A percentile compares a stretch with the other conserved stretches of the same genome.
Conservation (phyloP, 2,113 vertebrate genomes). For the Thamnaconus septentrionalis region DNA sequence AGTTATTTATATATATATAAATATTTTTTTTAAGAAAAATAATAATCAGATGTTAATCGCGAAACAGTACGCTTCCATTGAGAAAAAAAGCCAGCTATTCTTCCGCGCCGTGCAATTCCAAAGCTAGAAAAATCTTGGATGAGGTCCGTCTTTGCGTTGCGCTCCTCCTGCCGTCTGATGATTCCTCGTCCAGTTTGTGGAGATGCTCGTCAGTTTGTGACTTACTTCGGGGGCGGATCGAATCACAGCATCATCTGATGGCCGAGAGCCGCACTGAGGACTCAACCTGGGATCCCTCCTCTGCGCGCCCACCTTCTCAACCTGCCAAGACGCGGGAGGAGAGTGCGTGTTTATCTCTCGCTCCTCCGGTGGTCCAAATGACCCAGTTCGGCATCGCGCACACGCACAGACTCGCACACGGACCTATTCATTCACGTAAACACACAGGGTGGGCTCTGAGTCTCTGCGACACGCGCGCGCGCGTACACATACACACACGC, state of each 20-base stretch:
- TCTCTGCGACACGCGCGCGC: constrained; percentile 29
- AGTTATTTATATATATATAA: neutral
- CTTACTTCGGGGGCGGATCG: constrained; percentile 35
- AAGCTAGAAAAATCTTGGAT: neutral
- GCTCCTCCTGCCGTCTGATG: neutral
- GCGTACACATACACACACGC: constrained; percentile 2
- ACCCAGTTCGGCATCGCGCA: constrained; percentile 64
- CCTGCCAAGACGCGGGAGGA: constrained; percentile 46
- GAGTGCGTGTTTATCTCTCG: constrained; percentile 58
- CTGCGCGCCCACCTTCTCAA: constrained; percentile 55
- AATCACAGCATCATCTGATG: constrained; percentile 40
- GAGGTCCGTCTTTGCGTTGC: constrained; percentile 12
- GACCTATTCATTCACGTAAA: constrained; percentile 59
- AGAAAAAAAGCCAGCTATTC: neutral
- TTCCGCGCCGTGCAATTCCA: neutral
- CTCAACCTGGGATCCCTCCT: constrained; percentile 48
- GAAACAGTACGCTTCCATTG: no score
- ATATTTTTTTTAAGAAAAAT: no score
- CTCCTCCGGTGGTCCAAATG: constrained; percentile 61
- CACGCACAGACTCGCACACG: constrained; percentile 17
- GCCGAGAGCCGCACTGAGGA: constrained; percentile 23
- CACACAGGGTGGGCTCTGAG: constrained; percentile 10
- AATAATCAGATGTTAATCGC: neutral
- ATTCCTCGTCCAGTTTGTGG: constrained; percentile 11
- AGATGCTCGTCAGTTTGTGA: constrained; percentile 35